Evolutionary conservation across 2,113 vertebrate species (phyloP), one percentile per base, ranked within the genome.

Genomic region (Passer domesticus): DNA sequence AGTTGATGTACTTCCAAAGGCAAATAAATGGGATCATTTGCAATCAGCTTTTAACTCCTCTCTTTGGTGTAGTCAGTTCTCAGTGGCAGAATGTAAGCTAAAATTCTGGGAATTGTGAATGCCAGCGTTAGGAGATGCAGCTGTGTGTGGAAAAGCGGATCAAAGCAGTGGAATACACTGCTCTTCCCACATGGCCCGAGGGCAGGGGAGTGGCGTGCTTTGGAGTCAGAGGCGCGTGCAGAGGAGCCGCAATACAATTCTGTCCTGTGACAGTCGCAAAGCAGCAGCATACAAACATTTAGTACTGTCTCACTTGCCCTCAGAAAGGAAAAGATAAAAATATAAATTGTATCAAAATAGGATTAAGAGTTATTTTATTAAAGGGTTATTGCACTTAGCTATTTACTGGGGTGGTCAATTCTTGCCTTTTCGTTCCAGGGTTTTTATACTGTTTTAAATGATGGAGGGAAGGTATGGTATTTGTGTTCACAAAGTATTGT

Each of bases 331-430:
- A 77, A 44, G 11, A 13, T 63, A 83, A 35, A 2, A 0, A 58
- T 44, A 1, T 58, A 33, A 64, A 19, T 35, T 41, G 31, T n/a
- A 41, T 69, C 13, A 79, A 52, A 91, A 44, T 15, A 47, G 23
- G 17, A 49, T 60, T 10, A 72, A 59, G 30, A 52, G 20, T 90
- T 68, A 19, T 33, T 72, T 62, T 55, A 62, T 49, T 56, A 12
- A 85, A 68, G n/a, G 25, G 7, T 76, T 69, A 3, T 41, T 64
- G 30, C 33, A 44, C 39, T 39, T 83, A 53, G 17, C 21, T 68
- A 0, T 49, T 62, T n/a, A 5, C 13, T 7, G 21, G 4, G 5
- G 4, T 11, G 9, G 11, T 62, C 12, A 46, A 0, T 80, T 80
- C 44, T 78, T 82, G 35, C 37, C n/a, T 60, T 84, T 68, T 47